These are phyloP conservation scores for Axinella damicornis DNA, from an alignment of 37 sponge, comb jelly and placozoan genomes.

Conservation along the genomic window DNA sequence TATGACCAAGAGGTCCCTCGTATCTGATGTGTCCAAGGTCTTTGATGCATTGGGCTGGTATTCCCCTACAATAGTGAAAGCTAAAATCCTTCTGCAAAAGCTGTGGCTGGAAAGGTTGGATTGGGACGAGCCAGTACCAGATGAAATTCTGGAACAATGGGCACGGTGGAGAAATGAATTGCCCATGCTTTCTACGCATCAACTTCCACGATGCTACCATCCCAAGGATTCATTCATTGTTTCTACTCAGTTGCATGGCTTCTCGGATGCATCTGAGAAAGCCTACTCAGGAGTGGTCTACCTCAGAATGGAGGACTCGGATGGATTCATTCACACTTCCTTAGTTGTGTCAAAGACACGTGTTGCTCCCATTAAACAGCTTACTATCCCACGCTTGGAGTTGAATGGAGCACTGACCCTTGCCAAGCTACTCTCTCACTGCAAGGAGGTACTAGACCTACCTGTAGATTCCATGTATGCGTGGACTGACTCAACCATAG, in stretches of 20 bases:
- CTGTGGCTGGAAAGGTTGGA: conserved; percentile 13
- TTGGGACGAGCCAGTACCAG: conserved; percentile 34
- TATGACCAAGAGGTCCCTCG: conserved; percentile 37
- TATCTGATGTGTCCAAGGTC: conserved; percentile 41
- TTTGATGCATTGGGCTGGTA: conserved; percentile 52
- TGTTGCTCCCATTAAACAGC: conserved; percentile 27
- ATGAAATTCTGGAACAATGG: conserved; percentile 13
- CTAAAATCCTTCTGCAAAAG: conserved; percentile 25
- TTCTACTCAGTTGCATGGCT: conserved; percentile 28
- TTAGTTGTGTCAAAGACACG: conserved; percentile 24
- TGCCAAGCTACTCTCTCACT: conserved; percentile 18
- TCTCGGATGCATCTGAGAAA: conserved; percentile 35
- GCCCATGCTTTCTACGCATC: conserved; percentile 4
- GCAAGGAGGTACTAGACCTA: conserved; percentile 14
- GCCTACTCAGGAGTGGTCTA: conserved; percentile 42
- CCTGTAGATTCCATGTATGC: neutral
- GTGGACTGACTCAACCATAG: conserved; percentile 33
- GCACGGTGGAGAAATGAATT: conserved; percentile 21
- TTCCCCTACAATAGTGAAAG: conserved; percentile 43
- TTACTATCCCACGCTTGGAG: conserved; percentile 25
- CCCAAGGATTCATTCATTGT: conserved; percentile 21
- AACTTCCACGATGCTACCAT: conserved; percentile 30
- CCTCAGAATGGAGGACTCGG: conserved; percentile 20
- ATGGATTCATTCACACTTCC: conserved; percentile 22
- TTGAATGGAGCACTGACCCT: conserved; percentile 21